These are phyloP conservation scores for Helicoverpa zea DNA, from an alignment of 1,140 invertebrate species.

Conservation along the genomic window DNA sequence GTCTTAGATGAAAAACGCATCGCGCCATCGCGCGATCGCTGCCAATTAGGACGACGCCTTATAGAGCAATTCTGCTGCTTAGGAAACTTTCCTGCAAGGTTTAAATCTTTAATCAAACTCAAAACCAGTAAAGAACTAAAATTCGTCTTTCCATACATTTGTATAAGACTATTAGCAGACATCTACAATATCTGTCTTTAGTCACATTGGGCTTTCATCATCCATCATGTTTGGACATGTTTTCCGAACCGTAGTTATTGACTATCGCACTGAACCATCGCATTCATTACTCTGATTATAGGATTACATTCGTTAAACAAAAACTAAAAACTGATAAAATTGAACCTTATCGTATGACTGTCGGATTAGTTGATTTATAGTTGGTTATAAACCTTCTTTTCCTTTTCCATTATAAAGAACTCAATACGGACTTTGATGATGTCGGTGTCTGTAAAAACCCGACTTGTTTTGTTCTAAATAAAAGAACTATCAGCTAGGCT, in stretches of 20 bases:
- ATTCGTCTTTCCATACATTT: not conserved
- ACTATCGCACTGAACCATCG: conserved; percentile 79
- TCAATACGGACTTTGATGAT: not conserved
- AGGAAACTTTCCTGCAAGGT: not conserved
- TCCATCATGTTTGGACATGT: conserved; percentile 84
- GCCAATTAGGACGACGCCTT: too few species aligned
- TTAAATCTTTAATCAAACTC: not conserved
- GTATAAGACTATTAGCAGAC: conserved; percentile 65
- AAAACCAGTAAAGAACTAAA: conserved; percentile 14
- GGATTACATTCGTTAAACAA: conserved; percentile 53
- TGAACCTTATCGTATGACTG: too few species aligned
- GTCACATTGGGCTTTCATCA: conserved; percentile 80
- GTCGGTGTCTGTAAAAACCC: not conserved
- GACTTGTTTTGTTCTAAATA: conserved; percentile 23
- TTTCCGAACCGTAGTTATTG: conserved; percentile 81
- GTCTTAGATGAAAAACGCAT: too few species aligned
- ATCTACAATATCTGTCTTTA: conserved; percentile 76
- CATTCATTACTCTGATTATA: conserved; percentile 81
- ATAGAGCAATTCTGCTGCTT: too few species aligned
- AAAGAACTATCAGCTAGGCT: conserved; percentile 35
- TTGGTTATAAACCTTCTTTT: not conserved
- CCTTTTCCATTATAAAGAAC: not conserved
- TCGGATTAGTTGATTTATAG: too few species aligned
- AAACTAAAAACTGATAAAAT: too few species aligned
- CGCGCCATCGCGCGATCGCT: too few species aligned